Conservation (phyloP, 1,140 invertebrate species). For the Anthonomus grandis region DNA sequence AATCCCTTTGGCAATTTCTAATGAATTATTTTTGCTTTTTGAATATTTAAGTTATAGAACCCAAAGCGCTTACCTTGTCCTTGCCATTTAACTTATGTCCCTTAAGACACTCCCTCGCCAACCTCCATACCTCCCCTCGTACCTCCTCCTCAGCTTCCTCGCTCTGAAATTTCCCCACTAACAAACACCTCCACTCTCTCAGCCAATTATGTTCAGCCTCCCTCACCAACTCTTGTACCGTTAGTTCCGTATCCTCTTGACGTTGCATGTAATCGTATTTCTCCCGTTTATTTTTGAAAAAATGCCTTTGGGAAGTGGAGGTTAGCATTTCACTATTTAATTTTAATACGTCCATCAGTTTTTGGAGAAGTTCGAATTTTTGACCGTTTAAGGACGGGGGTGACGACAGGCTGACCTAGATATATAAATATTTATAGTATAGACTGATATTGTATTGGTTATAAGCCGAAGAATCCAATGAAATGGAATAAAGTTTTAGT, state of each 20-base stretch:
- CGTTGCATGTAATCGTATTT: conserved; percentile 23
- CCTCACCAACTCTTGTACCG: conserved; percentile 34
- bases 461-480: too few species aligned
- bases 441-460: too few species aligned
- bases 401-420: too few species aligned
- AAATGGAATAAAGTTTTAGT: too few species aligned
- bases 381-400: conserved; percentile 22
- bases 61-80: neutral
- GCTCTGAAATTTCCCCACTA: conserved; percentile 39
- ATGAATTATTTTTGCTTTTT: neutral
- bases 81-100: neutral
- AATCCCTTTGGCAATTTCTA: conserved; percentile 1
- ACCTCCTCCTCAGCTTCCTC: conserved; percentile 22
- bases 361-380: conserved; percentile 20
- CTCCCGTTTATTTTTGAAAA: conserved; percentile 22
- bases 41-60: neutral
- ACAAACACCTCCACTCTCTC: conserved; percentile 39
- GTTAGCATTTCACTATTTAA: conserved; percentile 25
- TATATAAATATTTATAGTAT: too few species aligned
- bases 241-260: conserved; percentile 20
- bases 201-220: conserved; percentile 40
- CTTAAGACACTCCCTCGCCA: neutral
- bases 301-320: conserved; percentile 7
- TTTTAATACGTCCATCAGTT: conserved; percentile 20
- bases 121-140: conserved; percentile 12